Base-by-base conservation (phyloP, 2,888 invertebrate species). In the Diarsia rubi region DNA sequence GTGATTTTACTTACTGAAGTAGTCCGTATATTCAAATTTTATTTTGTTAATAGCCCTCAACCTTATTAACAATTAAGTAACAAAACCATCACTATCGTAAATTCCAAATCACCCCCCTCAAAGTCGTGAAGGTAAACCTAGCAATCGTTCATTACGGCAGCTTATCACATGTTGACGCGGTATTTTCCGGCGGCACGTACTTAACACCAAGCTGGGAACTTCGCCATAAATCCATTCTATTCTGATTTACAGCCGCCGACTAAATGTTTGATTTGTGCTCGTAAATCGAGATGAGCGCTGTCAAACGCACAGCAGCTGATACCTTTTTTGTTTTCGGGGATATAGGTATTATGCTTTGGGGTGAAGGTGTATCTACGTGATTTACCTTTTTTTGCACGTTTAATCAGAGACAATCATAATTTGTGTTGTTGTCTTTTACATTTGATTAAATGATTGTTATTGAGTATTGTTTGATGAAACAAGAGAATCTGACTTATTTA, bases 251-350 rank as follows among this genome's bases (percentile, higher is more conserved):
- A 90, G 90, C 93, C 90, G 81, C 89, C 91, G 92, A 90, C 95
- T 95, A 95, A 95, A 95, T 95, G 95, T 95, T 95, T 95, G 95
- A 95, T 95, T 95, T 95, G 94, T 91, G 93, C 94, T 90, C 95
- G 94, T 95, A 95, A 95, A 96, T 96, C 94, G 95, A 95, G 96
- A 96, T 96, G 94, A 96, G 92, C 95, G 90, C 92, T 93, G 94
- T 94, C 94, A 93, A 88, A 73, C 83, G 82, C 91, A 84, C 93
- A 94, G 93, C 93, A 94, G 93, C 91, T 94, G 93, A 91, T 90
- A 90, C 91, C 87, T 84, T 84, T 84, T 84, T 81, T 77, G 78
- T 79, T 86, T 86, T 87, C 77, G 73, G 49, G 67, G 73, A 69
- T 83, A 79, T 52, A 57, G 60, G 73, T 44, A 65, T 73, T 73